A percentile compares a stretch with the other conserved stretches of the same genome.
phyloP scores from a whole-genome alignment of 2,113 vertebrate species.

The Telmatochromis sp. region DNA sequence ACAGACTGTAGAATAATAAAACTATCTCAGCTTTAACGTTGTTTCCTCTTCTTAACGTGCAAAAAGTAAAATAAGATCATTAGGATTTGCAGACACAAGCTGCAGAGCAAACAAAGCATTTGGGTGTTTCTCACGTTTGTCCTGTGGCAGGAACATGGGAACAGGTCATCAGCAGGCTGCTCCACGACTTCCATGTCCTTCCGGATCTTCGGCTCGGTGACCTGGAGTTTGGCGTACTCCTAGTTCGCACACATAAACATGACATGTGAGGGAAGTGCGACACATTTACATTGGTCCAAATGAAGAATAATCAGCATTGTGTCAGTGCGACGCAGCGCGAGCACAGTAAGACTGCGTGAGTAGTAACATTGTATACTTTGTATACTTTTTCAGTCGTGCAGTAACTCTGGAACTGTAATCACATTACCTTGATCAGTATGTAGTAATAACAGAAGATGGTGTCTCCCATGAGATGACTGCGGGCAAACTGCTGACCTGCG shows the following conservation, averaged over 20 bases:
- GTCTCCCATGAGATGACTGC: conserved; percentile 87
- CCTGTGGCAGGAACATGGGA: conserved; percentile 86
- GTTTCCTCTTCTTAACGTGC: not conserved
- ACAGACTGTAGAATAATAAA: not conserved
- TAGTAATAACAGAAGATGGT: conserved; percentile 93
- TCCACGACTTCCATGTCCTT: conserved; percentile 88
- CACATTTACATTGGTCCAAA: not conserved
- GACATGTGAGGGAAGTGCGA: not conserved
- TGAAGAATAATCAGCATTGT: not conserved
- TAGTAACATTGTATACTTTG: not conserved
- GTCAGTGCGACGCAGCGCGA: accelerated
- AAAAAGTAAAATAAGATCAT: not conserved
- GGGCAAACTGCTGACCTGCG: conserved; percentile 88
- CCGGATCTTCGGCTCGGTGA: conserved; percentile 80
- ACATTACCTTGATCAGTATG: conserved; percentile 87
- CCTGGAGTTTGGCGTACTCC: conserved; percentile 84
- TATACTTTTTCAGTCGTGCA: not conserved
- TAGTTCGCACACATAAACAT: conserved; percentile 19
- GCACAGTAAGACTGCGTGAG: not conserved
- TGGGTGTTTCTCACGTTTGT: conserved; percentile 62
- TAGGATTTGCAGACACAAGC: not conserved
- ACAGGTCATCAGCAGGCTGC: conserved; percentile 86
- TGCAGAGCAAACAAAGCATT: not conserved
- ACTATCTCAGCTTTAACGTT: accelerated
- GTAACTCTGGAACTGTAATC: not conserved